These are phyloP conservation scores for Lucinisca nassula DNA, from an alignment of 2,888 invertebrate species.

Conservation along the genomic window DNA sequence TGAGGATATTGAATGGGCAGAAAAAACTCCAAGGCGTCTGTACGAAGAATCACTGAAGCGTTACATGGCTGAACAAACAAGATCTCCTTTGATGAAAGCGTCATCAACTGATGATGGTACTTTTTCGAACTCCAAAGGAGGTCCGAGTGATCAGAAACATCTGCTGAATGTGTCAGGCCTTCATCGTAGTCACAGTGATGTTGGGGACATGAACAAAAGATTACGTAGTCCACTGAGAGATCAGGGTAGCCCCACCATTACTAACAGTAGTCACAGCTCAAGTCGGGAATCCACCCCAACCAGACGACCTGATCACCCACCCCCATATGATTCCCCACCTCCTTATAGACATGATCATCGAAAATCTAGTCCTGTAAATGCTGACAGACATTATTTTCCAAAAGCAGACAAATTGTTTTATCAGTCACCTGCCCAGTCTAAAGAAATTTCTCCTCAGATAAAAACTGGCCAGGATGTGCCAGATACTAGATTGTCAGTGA, in stretches of 20 bases:
- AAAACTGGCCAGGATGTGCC: background rate
- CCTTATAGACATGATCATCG: conserved; percentile 64
- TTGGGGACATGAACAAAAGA: conserved; percentile 43
- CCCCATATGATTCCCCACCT: conserved; percentile 68
- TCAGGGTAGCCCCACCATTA: background rate
- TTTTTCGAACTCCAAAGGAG: conserved; percentile 58
- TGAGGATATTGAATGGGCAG: conserved; percentile 36
- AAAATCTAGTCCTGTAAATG: conserved; percentile 69
- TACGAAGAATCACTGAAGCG: conserved; percentile 83
- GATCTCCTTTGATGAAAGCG: conserved; percentile 60
- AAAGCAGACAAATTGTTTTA: conserved; percentile 51
- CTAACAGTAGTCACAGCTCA: conserved; percentile 9
- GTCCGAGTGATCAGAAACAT: background rate
- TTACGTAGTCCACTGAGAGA: conserved; percentile 40
- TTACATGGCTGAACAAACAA: conserved; percentile 68
- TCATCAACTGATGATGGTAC: conserved; percentile 29
- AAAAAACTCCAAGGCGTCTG: conserved; percentile 72
- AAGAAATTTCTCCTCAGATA: background rate
- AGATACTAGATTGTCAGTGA: background rate
- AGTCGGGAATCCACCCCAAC: conserved; percentile 46
- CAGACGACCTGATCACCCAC: conserved; percentile 54
- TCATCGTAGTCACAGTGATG: conserved; percentile 72
- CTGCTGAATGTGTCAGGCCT: conserved; percentile 33
- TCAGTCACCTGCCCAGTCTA: conserved; percentile 47
- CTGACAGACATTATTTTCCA: conserved; percentile 70